Conservation (phyloP, 2,113 vertebrate genomes). For the Blennius ocellaris region DNA sequence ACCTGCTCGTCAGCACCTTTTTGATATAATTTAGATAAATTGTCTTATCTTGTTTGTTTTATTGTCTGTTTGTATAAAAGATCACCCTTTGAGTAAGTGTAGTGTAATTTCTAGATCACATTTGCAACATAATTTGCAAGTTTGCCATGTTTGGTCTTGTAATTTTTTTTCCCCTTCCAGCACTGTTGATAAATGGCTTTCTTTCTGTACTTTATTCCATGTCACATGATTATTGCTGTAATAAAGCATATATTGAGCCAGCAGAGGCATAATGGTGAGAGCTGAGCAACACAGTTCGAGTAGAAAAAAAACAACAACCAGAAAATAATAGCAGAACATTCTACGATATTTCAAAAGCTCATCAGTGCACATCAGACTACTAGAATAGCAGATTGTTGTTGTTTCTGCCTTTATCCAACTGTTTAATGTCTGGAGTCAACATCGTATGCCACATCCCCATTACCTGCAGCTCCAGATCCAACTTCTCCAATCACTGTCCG, state of each 20-base stretch:
- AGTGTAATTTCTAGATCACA: constrained; percentile 9
- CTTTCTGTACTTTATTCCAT: constrained; percentile 22
- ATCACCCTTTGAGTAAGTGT: not conserved
- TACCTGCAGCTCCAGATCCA: constrained; percentile 2
- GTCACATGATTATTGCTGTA: constrained; percentile 22
- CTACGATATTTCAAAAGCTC: constrained; percentile 24
- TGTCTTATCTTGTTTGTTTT: constrained; percentile 14
- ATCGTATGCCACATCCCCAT: constrained; percentile 6
- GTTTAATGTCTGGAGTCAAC: constrained; percentile 33
- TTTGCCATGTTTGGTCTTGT: constrained; percentile 17
- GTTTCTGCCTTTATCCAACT: constrained; percentile 16
- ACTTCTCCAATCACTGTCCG: not conserved
- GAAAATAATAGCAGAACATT: constrained; percentile 22
- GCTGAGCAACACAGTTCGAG: constrained; percentile 10
- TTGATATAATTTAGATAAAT: constrained; percentile 7
- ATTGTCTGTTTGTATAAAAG: constrained; percentile 5
- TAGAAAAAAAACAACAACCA: constrained; percentile 30
- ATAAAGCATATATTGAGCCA: constrained; percentile 22
- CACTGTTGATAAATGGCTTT: constrained; percentile 6
- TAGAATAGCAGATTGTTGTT: constrained; percentile 15
- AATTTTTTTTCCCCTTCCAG: not conserved
- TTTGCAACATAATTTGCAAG: constrained; percentile 11
- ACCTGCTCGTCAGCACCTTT: not conserved
- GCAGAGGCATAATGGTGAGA: constrained; percentile 21
- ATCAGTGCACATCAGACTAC: constrained; percentile 24